These are phyloP conservation scores for Octodonta nipae DNA, from an alignment of 2,888 invertebrate genomes.

Conservation along the genomic window DNA sequence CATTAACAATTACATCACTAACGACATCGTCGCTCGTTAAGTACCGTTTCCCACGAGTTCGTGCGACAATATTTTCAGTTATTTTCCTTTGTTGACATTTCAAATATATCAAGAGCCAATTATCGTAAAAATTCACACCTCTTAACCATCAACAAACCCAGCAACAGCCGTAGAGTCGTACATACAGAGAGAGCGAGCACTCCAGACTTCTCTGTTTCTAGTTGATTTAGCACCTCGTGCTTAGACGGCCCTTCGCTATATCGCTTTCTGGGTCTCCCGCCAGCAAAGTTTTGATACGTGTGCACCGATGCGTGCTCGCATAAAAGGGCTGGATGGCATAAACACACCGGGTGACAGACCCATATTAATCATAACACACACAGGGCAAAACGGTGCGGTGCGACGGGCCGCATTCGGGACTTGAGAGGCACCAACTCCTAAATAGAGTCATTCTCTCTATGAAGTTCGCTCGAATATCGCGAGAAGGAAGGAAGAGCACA, in stretches of 20 bases:
- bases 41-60: no score
- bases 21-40: no score
- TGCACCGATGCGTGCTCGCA: constrained; percentile 33
- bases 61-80: no score
- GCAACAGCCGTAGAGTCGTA: constrained; percentile 12
- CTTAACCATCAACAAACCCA: constrained; percentile 13
- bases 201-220: constrained; percentile 11
- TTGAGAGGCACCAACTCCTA: background rate
- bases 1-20: no score
- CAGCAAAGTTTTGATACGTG: constrained; percentile 37
- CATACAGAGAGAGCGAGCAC: no score
- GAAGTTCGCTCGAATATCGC: no score
- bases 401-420: background rate
- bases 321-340: constrained; percentile 32
- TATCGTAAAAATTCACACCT: constrained; percentile 11
- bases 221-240: constrained; percentile 16
- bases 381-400: no score
- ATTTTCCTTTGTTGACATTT: no score
- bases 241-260: constrained; percentile 6
- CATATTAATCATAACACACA: constrained; percentile 2
- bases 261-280: constrained; percentile 22
- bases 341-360: constrained; percentile 17
- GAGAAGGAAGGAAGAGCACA: no score
- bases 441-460: constrained; percentile 2
- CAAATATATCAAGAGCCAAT: no score